Percentiles rank a stretch among this genome's conserved stretches.
Evolutionary conservation across 2,888 invertebrate species (phyloP).

Genomic region (Tortricodes alternella): DNA sequence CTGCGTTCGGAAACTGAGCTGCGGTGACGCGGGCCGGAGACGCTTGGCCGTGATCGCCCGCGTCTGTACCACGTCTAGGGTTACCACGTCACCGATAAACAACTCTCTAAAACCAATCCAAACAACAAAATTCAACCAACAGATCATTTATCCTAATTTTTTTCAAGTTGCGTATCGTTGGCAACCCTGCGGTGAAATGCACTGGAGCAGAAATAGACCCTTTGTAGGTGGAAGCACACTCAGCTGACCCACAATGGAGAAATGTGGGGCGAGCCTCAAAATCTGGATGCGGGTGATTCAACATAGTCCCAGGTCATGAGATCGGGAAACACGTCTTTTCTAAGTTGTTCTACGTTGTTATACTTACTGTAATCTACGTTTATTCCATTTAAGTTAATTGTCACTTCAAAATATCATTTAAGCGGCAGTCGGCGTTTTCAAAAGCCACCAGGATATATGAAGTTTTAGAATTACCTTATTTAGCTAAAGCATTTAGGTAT

Average conservation of each 20-base stretch:
- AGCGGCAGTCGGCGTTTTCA: too few species aligned
- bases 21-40: slow-evolving; percentile 22
- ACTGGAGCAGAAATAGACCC: slow-evolving; percentile 34
- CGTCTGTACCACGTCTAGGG: slow-evolving; percentile 44
- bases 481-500: too few species aligned
- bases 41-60: slow-evolving; percentile 34
- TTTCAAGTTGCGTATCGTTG: too few species aligned
- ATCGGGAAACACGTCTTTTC: background rate
- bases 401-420: too few species aligned
- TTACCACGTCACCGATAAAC: slow-evolving; percentile 38
- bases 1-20: slow-evolving; percentile 59
- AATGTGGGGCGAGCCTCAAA: slow-evolving; percentile 16
- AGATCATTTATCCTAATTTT: too few species aligned
- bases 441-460: too few species aligned
- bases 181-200: slow-evolving; percentile 30
- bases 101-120: background rate
- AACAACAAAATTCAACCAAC: too few species aligned
- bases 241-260: slow-evolving; percentile 28
- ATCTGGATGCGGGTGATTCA: slow-evolving; percentile 1
- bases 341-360: too few species aligned
- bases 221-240: slow-evolving; percentile 33
- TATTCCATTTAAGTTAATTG: too few species aligned
- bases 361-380: too few species aligned
- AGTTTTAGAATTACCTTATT: too few species aligned
- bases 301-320: slow-evolving; percentile 15